Percentiles rank a stretch among this genome's conserved stretches.
Evolutionary conservation across 1,140 invertebrate genomes (phyloP).

Genomic region (Ips nitidus): DNA sequence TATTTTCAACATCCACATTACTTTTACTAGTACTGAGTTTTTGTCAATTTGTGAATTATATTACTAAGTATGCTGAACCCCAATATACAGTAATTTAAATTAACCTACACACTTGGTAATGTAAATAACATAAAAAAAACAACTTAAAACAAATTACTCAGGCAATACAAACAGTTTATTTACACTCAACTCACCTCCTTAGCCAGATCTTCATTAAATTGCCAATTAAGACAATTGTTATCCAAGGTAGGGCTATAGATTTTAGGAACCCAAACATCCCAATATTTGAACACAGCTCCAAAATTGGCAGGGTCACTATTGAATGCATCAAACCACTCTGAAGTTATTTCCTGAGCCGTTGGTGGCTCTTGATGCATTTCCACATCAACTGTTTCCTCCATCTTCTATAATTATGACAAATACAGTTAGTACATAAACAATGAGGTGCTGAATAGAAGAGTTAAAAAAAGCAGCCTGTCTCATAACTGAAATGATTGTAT

Average conservation of each 20-base stretch:
- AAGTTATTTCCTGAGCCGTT: conserved; percentile 13
- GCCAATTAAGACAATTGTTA: conserved; percentile 68
- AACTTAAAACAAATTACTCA: too few species aligned
- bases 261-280: conserved; percentile 70
- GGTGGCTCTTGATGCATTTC: conserved; percentile 35
- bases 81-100: too few species aligned
- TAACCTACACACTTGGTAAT: too few species aligned
- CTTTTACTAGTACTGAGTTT: too few species aligned
- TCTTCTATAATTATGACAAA: conserved; percentile 19
- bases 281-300: conserved; percentile 47
- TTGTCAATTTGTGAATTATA: too few species aligned
- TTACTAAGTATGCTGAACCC: too few species aligned
- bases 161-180: too few species aligned
- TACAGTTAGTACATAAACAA: neutral
- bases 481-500: conserved; percentile 50
- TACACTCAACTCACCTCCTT: conserved; percentile 47
- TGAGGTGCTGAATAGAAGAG: neutral
- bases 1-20: too few species aligned
- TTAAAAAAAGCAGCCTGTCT: neutral
- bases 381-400: conserved; percentile 38
- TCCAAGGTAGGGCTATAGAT: conserved; percentile 71
- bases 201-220: conserved; percentile 71
- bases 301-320: conserved; percentile 14
- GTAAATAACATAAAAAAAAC: too few species aligned
- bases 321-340: conserved; percentile 31